Base-by-base conservation (phyloP, 2,888 invertebrate species). In the Aporophyla lueneburgensis region DNA sequence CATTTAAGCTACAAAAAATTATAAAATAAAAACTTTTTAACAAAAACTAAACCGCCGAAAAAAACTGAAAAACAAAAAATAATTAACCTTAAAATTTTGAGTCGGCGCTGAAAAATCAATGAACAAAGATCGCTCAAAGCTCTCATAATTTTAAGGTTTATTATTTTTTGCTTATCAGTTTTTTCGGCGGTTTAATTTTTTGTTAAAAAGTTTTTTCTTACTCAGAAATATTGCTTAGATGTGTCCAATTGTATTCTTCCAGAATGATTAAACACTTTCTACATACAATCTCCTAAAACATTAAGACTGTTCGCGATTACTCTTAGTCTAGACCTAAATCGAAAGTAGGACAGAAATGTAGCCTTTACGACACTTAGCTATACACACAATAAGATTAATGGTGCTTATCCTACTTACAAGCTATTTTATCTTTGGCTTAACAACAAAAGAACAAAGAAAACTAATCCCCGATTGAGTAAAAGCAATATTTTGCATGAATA, bases 401-500 rank as follows among this genome's bases (percentile, higher is more conserved):
- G 76, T 67, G 43, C 71, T 74, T 73, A 78, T 71, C 68, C 70
- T 58, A 76, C 78, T 81, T 81, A 85, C 65, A 79, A 81, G 19
- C 80, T 79, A 66, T 85, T 86, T 76, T 78, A 73, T 87, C 77
- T 83, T 79, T 69, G 68, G 76, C 68, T 74, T 72, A 71, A 71
- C 58, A 82, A 78, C 70, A 81, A 79, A 84, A 84, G 75, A 74
- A 83, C 72, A 80, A 80, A 78, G 76, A 78, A 81, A 85, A 63
- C 73, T 85, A 86, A 87, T 86, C 71, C 66, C 33, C 51, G 72
- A 83, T 76, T 69, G 72, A 74, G 78, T 70, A 74, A 79, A 85
- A 85, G 76, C 74, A 83, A 86, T 83, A 81, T 81, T 86, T 86
- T 81, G 76, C 87, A 83, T 85, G 85, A 86, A 74, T 71, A 81